A percentile compares a stretch with the other conserved stretches of the same genome.
These are phyloP conservation scores for Pangasius mekongensis DNA, from an alignment of 2,797 vertebrate species.

Conservation along the genomic window DNA sequence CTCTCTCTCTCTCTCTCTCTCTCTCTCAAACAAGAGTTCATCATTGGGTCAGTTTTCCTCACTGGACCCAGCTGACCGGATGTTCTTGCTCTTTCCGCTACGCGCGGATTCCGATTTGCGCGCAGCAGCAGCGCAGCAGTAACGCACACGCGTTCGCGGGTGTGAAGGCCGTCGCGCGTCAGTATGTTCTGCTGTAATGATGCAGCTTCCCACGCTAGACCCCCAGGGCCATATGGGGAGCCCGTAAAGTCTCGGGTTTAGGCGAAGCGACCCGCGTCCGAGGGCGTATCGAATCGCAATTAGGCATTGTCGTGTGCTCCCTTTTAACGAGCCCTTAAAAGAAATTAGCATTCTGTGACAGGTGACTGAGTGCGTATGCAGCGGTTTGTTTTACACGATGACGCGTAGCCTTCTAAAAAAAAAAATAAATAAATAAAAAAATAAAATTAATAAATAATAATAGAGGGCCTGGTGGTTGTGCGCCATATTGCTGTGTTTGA, in stretches of 20 bases:
- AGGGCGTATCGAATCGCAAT: constrained; percentile 80
- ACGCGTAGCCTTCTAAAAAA: neutral
- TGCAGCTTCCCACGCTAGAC: constrained; percentile 80
- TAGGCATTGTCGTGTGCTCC: constrained; percentile 78
- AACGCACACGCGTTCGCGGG: neutral
- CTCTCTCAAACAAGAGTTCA: neutral
- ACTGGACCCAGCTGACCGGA: neutral
- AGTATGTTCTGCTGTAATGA: constrained; percentile 78
- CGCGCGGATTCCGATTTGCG: neutral
- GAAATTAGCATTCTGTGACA: constrained; percentile 58
- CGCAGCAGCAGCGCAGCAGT: constrained; percentile 1
- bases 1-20: constrained; percentile 19
- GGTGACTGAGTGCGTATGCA: constrained; percentile 56
- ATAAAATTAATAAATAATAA: neutral
- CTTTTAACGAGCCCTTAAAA: constrained; percentile 60
- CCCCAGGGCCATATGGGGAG: constrained; percentile 74
- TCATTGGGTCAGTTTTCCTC: neutral
- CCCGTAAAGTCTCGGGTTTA: constrained; percentile 75
- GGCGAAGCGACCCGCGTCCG: constrained; percentile 72
- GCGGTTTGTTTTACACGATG: constrained; percentile 39
- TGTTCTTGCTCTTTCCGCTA: neutral
- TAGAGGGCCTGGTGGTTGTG: neutral
- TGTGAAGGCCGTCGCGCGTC: neutral
- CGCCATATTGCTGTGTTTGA: neutral
- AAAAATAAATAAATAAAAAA: neutral